A percentile compares a stretch with the other conserved stretches of the same genome.
phyloP scores from a whole-genome alignment of 1,140 invertebrate genomes.

The Polypedilum vanderplanki region DNA sequence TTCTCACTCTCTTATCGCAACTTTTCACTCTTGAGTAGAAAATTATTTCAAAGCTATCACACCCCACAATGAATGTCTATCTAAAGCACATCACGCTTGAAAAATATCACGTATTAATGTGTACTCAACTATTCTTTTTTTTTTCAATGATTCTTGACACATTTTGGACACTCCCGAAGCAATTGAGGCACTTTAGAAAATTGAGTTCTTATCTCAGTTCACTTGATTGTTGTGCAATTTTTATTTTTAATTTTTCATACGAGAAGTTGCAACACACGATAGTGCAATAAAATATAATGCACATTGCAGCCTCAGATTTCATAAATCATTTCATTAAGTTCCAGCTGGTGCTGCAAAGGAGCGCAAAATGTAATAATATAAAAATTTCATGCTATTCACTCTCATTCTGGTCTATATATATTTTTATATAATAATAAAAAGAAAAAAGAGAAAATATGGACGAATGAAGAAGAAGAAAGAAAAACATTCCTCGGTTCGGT shows the following conservation, averaged over 20 bases:
- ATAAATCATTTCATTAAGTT: constrained; percentile 20
- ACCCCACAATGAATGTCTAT: too few relatives aligned
- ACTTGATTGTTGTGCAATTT: too few relatives aligned
- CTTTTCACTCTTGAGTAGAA: background rate
- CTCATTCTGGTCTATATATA: too few relatives aligned
- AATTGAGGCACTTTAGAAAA: constrained; percentile 1
- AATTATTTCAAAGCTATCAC: background rate
- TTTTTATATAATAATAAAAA: too few relatives aligned
- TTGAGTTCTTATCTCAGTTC: background rate
- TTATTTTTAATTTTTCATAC: too few relatives aligned
- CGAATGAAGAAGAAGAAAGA: too few relatives aligned
- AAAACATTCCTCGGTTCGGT: too few relatives aligned
- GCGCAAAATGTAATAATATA: background rate
- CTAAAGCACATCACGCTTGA: constrained; percentile 14
- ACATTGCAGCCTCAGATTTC: constrained; percentile 16
- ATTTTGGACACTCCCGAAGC: background rate
- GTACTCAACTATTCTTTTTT: background rate
- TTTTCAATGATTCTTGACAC: background rate
- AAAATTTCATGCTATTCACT: background rate
- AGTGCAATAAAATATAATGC: constrained; percentile 13
- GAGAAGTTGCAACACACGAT: background rate
- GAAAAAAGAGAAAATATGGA: too few relatives aligned
- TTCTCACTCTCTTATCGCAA: background rate
- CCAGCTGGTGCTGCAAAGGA: background rate
- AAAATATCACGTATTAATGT: constrained; percentile 13